These are phyloP conservation scores for Chaenodraco wilsoni DNA, from an alignment of 2,797 vertebrate species.

Conservation along the genomic window DNA sequence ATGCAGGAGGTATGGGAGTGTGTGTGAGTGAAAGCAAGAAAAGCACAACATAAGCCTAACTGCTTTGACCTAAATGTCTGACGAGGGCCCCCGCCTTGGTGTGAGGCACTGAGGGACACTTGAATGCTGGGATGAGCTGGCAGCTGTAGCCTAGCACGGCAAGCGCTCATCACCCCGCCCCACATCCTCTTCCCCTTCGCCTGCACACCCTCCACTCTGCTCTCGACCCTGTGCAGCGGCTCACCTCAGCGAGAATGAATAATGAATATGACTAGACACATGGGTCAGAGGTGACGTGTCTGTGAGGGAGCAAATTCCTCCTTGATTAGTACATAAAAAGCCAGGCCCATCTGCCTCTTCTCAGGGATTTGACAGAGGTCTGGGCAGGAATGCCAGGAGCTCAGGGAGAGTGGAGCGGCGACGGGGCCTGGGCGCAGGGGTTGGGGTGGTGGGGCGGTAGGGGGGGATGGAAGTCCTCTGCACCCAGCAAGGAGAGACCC, in stretches of 20 bases:
- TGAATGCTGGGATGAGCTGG: constrained; percentile 67
- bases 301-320: constrained; percentile 86
- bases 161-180: constrained; percentile 54
- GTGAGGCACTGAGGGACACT: constrained; percentile 57
- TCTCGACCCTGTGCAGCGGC: constrained; percentile 71
- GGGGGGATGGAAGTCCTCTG: constrained; percentile 43
- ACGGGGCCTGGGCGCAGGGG: constrained; percentile 27
- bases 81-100: constrained; percentile 39
- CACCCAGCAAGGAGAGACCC: constrained; percentile 66
- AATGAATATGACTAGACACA: constrained; percentile 85
- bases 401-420: constrained; percentile 59
- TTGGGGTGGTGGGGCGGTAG: too few relatives aligned
- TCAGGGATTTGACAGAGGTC: constrained; percentile 78
- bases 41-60: constrained; percentile 28
- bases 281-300: constrained; percentile 84
- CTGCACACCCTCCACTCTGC: constrained; percentile 56
- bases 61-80: constrained; percentile 63
- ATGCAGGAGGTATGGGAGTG: constrained; percentile 25
- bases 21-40: constrained; percentile 26
- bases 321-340: constrained; percentile 88
- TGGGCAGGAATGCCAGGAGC: constrained; percentile 74
- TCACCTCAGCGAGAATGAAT: constrained; percentile 84
- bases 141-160: constrained; percentile 64
- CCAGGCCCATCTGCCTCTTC: constrained; percentile 81
- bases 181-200: constrained; percentile 53